phyloP scores from a whole-genome alignment of 2,888 invertebrate genomes.

The Volucella zonaria region DNA sequence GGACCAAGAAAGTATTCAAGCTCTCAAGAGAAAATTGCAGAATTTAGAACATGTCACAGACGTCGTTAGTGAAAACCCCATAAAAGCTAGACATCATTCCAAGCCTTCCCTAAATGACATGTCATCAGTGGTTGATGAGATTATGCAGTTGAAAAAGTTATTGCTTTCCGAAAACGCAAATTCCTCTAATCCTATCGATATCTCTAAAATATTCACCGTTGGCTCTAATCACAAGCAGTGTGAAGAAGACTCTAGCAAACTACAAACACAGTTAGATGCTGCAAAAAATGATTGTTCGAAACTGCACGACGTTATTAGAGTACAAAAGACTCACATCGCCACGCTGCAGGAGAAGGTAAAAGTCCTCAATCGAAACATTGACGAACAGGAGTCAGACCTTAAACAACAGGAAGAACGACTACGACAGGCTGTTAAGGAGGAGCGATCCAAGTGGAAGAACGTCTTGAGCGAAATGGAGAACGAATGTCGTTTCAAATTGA shows the following conservation, averaged over 20 bases:
- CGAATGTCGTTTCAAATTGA: conserved; percentile 84
- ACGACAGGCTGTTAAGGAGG: conserved; percentile 83
- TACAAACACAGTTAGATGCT: conserved; percentile 87
- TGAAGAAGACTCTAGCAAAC: conserved; percentile 85
- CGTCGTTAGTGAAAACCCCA: conserved; percentile 24
- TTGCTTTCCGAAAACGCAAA: conserved; percentile 85
- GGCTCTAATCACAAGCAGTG: conserved; percentile 84
- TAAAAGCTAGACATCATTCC: conserved; percentile 34
- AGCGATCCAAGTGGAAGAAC: conserved; percentile 80
- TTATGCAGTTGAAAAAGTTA: conserved; percentile 86
- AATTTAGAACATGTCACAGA: conserved; percentile 76
- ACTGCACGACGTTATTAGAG: conserved; percentile 77
- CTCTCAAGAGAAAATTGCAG: conserved; percentile 82
- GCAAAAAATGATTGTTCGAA: conserved; percentile 81
- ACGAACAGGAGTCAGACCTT: conserved; percentile 86
- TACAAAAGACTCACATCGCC: conserved; percentile 85
- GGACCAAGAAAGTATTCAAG: conserved; percentile 89
- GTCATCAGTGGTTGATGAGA: conserved; percentile 85
- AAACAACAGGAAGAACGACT: conserved; percentile 85
- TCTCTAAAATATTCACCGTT: conserved; percentile 84
- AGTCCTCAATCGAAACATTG: conserved; percentile 85
- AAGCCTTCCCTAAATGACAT: conserved; percentile 80
- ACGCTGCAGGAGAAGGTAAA: conserved; percentile 88
- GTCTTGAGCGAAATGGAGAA: conserved; percentile 81
- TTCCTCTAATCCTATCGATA: conserved; percentile 85